These are phyloP conservation scores for Orestias chungarensis DNA, from an alignment of 2,797 vertebrate genomes.

Conservation along the genomic window DNA sequence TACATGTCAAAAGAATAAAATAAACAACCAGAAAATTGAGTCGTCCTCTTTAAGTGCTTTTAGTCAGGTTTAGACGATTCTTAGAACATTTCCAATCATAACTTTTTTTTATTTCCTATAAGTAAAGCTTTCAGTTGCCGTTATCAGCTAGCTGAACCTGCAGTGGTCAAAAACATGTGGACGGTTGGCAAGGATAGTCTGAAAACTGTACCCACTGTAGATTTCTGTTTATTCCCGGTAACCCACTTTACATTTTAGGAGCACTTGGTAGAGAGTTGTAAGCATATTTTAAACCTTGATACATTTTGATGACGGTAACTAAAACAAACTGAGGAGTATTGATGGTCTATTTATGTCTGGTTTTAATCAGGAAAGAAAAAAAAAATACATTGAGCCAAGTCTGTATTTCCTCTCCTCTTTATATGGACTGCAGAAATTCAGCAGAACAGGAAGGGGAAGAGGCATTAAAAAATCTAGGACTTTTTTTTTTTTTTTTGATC, in stretches of 20 bases:
- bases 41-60: no score
- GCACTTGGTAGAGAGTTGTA: background rate
- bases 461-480: background rate
- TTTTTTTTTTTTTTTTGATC: accelerated
- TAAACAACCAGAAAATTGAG: no score
- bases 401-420: background rate
- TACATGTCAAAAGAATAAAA: no score
- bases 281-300: background rate
- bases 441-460: background rate
- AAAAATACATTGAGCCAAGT: background rate
- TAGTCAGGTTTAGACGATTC: no score
- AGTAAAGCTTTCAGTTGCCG: no score
- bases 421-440: background rate
- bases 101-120: no score
- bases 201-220: background rate
- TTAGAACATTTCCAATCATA: no score
- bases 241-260: background rate
- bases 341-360: background rate
- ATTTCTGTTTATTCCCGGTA: background rate
- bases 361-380: background rate
- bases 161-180: no score
- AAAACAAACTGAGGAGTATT: background rate
- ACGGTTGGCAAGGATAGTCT: no score
- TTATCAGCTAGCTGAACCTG: no score
- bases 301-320: background rate